Conservation (phyloP, 2,113 vertebrate genomes). For the Mastomys natalensis region DNA sequence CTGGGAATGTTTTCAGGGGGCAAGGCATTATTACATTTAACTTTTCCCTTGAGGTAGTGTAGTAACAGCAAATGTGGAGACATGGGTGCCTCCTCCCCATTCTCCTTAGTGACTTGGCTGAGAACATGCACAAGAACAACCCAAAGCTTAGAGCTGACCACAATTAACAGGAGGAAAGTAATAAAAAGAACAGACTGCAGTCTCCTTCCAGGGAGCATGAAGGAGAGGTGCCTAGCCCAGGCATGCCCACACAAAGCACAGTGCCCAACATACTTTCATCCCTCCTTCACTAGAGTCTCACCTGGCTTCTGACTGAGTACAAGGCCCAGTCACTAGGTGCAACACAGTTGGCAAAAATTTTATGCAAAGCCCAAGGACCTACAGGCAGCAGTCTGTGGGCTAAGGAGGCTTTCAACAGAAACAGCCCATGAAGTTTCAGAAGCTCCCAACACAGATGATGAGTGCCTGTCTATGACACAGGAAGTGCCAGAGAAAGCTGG, state of each 20-base stretch:
- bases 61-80: neutral
- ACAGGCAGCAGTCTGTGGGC: neutral
- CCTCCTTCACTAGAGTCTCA: neutral
- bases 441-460: neutral
- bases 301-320: neutral
- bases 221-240: neutral
- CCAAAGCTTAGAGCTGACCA: neutral
- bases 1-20: no score
- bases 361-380: slow-evolving; percentile 15
- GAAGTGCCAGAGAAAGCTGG: neutral
- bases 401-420: neutral
- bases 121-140: neutral
- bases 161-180: neutral
- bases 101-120: neutral
- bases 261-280: neutral
- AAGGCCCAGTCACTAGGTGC: neutral
- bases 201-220: neutral
- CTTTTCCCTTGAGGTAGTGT: neutral
- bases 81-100: neutral
- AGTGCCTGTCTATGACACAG: neutral
- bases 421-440: neutral
- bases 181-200: neutral
- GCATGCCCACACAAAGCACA: slow-evolving; percentile 14
- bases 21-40: neutral
- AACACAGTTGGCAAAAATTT: neutral